Percentiles rank a stretch among this genome's conserved stretches.
These are phyloP conservation scores for Rhodeus uyekii DNA, from an alignment of 2,797 vertebrate species.

Conservation along the genomic window DNA sequence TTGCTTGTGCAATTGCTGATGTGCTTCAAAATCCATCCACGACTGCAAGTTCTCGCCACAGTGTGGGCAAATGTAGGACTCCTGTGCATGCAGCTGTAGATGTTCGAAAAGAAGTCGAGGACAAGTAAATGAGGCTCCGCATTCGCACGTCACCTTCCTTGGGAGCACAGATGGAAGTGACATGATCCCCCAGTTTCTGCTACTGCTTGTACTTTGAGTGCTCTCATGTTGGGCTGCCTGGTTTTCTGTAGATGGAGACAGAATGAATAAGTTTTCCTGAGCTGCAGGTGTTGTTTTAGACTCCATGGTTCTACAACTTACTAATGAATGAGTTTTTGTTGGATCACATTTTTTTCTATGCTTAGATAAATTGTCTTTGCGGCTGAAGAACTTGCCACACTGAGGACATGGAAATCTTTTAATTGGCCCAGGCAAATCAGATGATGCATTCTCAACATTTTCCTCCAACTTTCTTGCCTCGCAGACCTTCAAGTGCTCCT, in stretches of 20 bases:
- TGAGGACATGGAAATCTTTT: slow-evolving; percentile 72
- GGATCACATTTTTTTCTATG: slow-evolving; percentile 73
- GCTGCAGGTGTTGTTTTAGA: slow-evolving; percentile 28
- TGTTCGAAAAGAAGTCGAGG: slow-evolving; percentile 79
- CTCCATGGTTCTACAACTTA: slow-evolving; percentile 47
- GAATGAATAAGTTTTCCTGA: slow-evolving; percentile 56
- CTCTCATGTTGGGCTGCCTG: slow-evolving; percentile 48
- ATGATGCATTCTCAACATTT: slow-evolving; percentile 12
- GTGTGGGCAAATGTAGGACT: slow-evolving; percentile 79
- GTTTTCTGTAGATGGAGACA: slow-evolving; percentile 51
- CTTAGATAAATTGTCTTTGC: slow-evolving; percentile 78
- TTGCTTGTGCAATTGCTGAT: slow-evolving; percentile 77
- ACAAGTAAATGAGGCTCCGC: slow-evolving; percentile 77
- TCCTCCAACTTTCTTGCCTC: slow-evolving; percentile 54
- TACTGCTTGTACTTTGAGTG: slow-evolving; percentile 57
- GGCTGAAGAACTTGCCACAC: slow-evolving; percentile 75
- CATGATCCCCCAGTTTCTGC: slow-evolving; percentile 79
- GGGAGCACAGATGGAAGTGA: slow-evolving; percentile 80
- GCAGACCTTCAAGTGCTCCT: slow-evolving; percentile 79
- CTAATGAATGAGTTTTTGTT: slow-evolving; percentile 30
- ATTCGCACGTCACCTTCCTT: slow-evolving; percentile 80
- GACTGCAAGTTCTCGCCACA: slow-evolving; percentile 80
- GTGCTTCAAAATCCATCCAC: slow-evolving; percentile 80
- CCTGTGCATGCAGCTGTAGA: slow-evolving; percentile 78
- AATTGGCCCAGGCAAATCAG: slow-evolving; percentile 53